Base-by-base conservation (phyloP, 1,140 invertebrate genomes). In the Cylas formicarius region DNA sequence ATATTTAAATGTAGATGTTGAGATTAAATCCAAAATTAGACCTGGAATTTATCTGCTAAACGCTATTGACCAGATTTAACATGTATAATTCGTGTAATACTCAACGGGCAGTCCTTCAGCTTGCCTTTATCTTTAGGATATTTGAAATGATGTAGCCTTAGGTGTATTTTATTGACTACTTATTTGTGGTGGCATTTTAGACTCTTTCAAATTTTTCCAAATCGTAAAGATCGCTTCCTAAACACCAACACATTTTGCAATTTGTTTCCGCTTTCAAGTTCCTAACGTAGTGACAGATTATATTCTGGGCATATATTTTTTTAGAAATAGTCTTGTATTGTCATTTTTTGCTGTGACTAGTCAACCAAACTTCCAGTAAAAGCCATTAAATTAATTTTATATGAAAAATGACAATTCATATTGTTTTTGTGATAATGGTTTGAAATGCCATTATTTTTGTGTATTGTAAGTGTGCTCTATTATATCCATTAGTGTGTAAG, bases 391-490 rank as follows among this genome's bases (percentile, higher is more conserved):
- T 27, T 13, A 44, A 32, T 5, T n/a, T n/a, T 11, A 27, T 33
- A 44, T 27, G 27, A 26, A 45, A 46, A 44, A 48, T 48, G 40
- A 46, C 47, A 52, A 44, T 55, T 47, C 47, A 34, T 44, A 41
- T 50, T 50, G 49, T 20, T 44, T 41, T 55, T 52, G 48, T 57
- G 52, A 59, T 55, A 57, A 60, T 57, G 55, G 55, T 60, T 56
- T 57, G 53, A 56, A 57, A 60, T 60, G 57, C 57, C 57, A 57
- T 60, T 60, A 52, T 52, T 46, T 43, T 40, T 55, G 46, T 56
- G 49, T 60, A 57, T 52, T 49, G 48, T 60, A 56, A 57, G 57
- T 60, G 57, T 60, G 57, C 57, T 55, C 48, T 52, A 55, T n/a
- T 57, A 55, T 57, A 57, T 52, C 41, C 49, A 48, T 35, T 52